Evolutionary conservation across 2,888 invertebrate genomes (phyloP).

Genomic region (Caenorhabditis sp.): DNA sequence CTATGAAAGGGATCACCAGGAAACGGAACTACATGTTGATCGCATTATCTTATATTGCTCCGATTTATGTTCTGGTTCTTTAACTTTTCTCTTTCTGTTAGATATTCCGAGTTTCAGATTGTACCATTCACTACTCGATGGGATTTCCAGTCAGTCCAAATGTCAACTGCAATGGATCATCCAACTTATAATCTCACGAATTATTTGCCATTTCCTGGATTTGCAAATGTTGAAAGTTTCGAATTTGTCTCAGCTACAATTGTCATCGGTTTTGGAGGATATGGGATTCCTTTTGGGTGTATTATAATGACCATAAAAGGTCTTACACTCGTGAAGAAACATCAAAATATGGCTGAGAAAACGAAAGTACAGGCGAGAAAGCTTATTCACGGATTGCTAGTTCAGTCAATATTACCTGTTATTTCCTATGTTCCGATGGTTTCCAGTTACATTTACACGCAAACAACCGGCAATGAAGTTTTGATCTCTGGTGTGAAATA

Average conservation of each 20-base stretch:
- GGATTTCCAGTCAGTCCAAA: slow-evolving; percentile 34
- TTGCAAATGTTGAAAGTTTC: slow-evolving; percentile 21
- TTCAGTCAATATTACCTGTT: slow-evolving; percentile 38
- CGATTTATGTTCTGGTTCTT: slow-evolving; percentile 38
- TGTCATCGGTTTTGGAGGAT: slow-evolving; percentile 35
- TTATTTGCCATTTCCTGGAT: slow-evolving; percentile 43
- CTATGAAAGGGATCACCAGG: not conserved
- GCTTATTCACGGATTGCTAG: slow-evolving; percentile 26
- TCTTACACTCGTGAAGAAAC: not conserved
- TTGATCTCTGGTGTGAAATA: slow-evolving; percentile 10
- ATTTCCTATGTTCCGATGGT: slow-evolving; percentile 42
- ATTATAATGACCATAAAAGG: slow-evolving; percentile 11
- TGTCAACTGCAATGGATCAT: slow-evolving; percentile 8
- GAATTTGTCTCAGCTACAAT: slow-evolving; percentile 30
- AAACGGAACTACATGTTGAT: slow-evolving; percentile 9
- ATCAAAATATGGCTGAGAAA: slow-evolving; percentile 10
- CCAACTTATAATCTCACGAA: slow-evolving; percentile 25
- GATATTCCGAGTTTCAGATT: slow-evolving; percentile 2
- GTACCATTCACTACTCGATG: slow-evolving; percentile 34
- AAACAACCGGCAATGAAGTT: slow-evolving; percentile 44
- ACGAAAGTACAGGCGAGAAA: slow-evolving; percentile 26
- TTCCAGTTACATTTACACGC: slow-evolving; percentile 50
- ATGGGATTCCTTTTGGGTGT: slow-evolving; percentile 24
- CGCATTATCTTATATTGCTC: slow-evolving; percentile 15
- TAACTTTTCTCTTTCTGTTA: not conserved